Evolutionary conservation across 1,140 invertebrate genomes (phyloP).

Genomic region (Scaptomyza pallida): DNA sequence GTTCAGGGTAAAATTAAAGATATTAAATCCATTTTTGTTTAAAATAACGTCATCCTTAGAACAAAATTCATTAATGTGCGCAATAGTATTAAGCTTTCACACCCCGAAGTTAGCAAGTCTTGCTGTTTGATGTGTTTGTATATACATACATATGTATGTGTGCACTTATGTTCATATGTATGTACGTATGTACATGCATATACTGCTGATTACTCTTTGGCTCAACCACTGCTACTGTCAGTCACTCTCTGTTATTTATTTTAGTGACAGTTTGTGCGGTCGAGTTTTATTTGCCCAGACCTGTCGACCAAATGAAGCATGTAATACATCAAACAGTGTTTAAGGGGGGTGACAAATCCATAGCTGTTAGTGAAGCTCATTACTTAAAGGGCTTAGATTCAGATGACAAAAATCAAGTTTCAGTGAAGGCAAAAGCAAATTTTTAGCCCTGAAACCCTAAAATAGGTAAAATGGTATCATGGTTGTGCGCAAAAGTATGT

Average conservation of each 20-base stretch:
- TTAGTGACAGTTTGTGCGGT: conserved; percentile 48
- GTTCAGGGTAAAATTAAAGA: too few relatives aligned
- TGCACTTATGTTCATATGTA: background rate
- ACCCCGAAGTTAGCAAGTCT: background rate
- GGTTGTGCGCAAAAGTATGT: too few relatives aligned
- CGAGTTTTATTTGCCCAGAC: conserved; percentile 80
- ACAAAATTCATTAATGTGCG: background rate
- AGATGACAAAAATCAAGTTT: background rate
- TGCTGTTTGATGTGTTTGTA: conserved; percentile 3
- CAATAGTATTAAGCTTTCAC: background rate
- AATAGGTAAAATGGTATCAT: too few relatives aligned
- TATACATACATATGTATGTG: too few relatives aligned
- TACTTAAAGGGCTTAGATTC: conserved; percentile 44
- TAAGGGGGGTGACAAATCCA: conserved; percentile 83
- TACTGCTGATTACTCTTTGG: conserved; percentile 37
- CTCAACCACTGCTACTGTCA: conserved; percentile 63
- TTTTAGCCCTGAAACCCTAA: too few relatives aligned
- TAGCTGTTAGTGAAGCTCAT: conserved; percentile 73
- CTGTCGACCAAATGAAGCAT: conserved; percentile 84
- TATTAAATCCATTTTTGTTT: too few relatives aligned
- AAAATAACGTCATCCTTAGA: too few relatives aligned
- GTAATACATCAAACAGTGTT: conserved; percentile 84
- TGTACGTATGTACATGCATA: too few relatives aligned
- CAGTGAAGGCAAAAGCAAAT: too few relatives aligned
- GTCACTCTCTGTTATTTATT: conserved; percentile 39